phyloP scores from a whole-genome alignment of 2,113 vertebrate species.

The Forbesichthys agassizii region DNA sequence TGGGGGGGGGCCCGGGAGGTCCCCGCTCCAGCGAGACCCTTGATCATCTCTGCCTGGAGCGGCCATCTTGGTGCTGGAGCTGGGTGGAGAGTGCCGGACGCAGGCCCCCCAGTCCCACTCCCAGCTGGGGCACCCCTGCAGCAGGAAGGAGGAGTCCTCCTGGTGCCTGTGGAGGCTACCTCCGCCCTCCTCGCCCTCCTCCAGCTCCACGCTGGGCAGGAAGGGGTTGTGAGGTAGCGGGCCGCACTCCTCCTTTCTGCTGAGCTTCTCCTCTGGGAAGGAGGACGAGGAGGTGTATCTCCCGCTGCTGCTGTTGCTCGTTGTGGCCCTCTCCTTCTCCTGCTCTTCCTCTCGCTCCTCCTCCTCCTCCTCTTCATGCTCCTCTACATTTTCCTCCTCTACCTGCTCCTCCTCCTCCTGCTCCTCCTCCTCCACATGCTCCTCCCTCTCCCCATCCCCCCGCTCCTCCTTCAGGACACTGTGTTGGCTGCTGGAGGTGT shows the following conservation, averaged over 20 bases:
- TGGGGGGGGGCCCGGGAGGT: constrained; percentile 34
- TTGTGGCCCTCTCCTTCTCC: constrained; percentile 54
- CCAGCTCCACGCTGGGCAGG: constrained; percentile 74
- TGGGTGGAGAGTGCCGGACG: constrained; percentile 55
- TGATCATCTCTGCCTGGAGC: constrained; percentile 62
- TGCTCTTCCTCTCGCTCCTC: constrained; percentile 48
- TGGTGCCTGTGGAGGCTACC: constrained; percentile 74
- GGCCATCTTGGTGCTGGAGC: constrained; percentile 67
- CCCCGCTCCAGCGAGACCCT: constrained; percentile 72
- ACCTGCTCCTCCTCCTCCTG: constrained; percentile 38
- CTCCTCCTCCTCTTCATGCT: background rate
- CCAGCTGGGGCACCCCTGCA: constrained; percentile 79
- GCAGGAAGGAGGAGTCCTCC: constrained; percentile 83
- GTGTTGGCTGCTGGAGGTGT: constrained; percentile 68
- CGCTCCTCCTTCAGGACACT: constrained; percentile 37
- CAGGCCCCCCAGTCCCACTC: constrained; percentile 53
- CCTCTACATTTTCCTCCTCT: constrained; percentile 47
- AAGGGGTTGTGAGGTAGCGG: constrained; percentile 84
- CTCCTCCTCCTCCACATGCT: constrained; percentile 46
- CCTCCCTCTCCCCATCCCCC: constrained; percentile 48
- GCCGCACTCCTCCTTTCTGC: background rate
- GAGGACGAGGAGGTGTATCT: constrained; percentile 56
- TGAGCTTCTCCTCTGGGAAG: constrained; percentile 49
- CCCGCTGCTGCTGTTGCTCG: constrained; percentile 45
- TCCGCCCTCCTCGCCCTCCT: constrained; percentile 72